Evolutionary conservation across 2,113 vertebrate species (phyloP).

Genomic region (Pseudonaja textilis): DNA sequence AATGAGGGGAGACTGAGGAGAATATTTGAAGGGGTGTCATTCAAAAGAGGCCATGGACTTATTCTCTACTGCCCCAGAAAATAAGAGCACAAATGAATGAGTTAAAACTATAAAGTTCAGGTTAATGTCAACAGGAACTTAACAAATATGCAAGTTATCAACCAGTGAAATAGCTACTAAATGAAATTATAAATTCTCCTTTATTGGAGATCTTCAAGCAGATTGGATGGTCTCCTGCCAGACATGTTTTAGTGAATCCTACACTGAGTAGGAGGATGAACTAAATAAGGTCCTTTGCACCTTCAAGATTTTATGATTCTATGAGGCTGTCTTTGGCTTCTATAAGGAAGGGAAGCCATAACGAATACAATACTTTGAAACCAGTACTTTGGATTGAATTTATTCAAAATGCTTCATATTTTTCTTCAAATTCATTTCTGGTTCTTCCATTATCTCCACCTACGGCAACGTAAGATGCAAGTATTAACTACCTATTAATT

Average conservation of each 20-base stretch:
- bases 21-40: not conserved
- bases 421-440: not conserved
- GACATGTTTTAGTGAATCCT: not conserved
- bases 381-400: not conserved
- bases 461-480: not conserved
- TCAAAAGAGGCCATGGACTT: not conserved
- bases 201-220: not conserved
- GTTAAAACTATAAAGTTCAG: not conserved
- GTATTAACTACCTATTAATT: not conserved
- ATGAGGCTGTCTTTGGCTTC: not conserved
- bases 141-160: not conserved
- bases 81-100: not conserved
- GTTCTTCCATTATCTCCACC: not conserved
- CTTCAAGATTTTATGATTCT: not conserved
- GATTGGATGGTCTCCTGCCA: not conserved
- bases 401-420: not conserved
- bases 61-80: not conserved
- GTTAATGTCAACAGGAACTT: not conserved
- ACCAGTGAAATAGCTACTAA: not conserved
- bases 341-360: not conserved
- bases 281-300: not conserved
- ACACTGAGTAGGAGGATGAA: not conserved
- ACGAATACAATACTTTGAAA: not conserved
- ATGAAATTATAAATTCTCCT: not conserved
- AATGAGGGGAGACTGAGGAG: not conserved